A percentile compares a stretch with the other conserved stretches of the same genome.
Conservation (phyloP, 1,140 invertebrate genomes). For the Triops cancriformis region DNA sequence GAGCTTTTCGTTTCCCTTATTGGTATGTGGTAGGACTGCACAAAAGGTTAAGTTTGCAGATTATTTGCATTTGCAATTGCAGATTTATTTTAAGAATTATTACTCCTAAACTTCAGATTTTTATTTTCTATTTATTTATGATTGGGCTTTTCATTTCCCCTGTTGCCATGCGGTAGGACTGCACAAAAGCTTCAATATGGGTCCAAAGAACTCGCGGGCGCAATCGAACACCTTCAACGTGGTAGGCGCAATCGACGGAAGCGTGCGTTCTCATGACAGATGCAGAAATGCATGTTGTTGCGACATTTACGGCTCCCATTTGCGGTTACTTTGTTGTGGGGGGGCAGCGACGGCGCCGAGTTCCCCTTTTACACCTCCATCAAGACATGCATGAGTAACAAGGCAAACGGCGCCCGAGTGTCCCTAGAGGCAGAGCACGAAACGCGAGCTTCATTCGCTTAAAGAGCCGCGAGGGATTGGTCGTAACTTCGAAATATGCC, state of each 20-base stretch:
- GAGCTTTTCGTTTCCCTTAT: too few relatives aligned
- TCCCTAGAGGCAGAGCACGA: conserved; percentile 8
- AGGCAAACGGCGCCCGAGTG: conserved; percentile 2
- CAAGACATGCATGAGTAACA: conserved; percentile 6
- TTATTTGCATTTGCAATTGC: too few relatives aligned
- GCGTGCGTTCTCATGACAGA: neutral
- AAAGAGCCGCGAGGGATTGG: conserved; percentile 7
- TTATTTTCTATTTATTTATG: too few relatives aligned
- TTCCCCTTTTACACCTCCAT: conserved; percentile 10
- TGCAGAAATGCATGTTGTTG: conserved; percentile 10
- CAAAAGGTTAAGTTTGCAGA: too few relatives aligned
- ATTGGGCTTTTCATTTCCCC: too few relatives aligned
- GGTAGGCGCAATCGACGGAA: neutral
- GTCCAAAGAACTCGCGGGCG: too few relatives aligned
- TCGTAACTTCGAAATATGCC: neutral
- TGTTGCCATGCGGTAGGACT: too few relatives aligned
- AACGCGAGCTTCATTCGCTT: conserved; percentile 5
- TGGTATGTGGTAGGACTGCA: too few relatives aligned
- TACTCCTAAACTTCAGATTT: too few relatives aligned
- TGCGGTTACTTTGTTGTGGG: conserved; percentile 13
- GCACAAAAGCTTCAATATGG: too few relatives aligned
- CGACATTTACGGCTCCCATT: conserved; percentile 9
- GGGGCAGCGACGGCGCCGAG: neutral
- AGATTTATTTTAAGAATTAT: too few relatives aligned
- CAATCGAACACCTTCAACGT: too few relatives aligned